Conservation (phyloP, 2,797 vertebrate species). For the Phataginus tetradactyla region DNA sequence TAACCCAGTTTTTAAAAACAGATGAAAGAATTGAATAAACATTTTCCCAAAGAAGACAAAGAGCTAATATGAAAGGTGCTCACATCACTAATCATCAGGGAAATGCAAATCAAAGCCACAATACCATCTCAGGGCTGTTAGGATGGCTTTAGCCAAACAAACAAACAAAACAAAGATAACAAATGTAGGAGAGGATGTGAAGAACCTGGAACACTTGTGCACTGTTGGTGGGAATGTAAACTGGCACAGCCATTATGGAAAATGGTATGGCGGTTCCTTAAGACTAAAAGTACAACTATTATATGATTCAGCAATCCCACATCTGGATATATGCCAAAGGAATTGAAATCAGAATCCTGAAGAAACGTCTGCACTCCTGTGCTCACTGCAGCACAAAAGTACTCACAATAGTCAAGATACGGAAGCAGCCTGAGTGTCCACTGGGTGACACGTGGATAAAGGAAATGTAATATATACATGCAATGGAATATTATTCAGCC, state of each 20-base stretch:
- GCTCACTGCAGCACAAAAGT: neutral
- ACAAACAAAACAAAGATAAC: neutral
- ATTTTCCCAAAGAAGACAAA: neutral
- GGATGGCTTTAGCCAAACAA: neutral
- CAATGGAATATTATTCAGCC: neutral
- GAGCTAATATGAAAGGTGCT: neutral
- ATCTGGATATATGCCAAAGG: neutral
- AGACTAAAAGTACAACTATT: neutral
- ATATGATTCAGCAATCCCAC: neutral
- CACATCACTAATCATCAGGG: neutral
- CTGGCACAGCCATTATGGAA: neutral
- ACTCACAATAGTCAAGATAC: neutral
- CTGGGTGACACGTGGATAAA: neutral
- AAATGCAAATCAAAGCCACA: neutral
- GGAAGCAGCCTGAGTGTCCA: neutral
- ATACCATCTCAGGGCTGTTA: neutral
- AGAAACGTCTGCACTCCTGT: neutral
- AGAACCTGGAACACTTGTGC: neutral
- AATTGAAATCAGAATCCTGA: neutral
- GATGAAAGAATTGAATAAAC: neutral
- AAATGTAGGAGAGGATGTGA: neutral
- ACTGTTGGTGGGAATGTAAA: neutral
- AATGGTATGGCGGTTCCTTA: neutral
- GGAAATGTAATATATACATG: neutral
- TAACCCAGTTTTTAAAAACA: neutral